phyloP scores from a whole-genome alignment of 2,888 invertebrate species.

The Drosophila nr. fundita region DNA sequence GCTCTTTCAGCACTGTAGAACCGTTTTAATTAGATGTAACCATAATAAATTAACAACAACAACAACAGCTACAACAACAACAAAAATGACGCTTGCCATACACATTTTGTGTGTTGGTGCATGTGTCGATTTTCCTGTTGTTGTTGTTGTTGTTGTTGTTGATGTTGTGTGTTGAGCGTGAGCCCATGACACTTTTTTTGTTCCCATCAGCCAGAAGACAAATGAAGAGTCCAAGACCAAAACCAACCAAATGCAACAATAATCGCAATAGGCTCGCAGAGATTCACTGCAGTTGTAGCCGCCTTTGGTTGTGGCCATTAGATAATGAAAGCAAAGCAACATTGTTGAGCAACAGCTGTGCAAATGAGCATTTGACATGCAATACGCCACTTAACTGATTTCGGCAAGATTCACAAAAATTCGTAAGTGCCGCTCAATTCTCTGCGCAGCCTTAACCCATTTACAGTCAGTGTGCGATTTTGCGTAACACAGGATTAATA shows the following conservation, averaged over 20 bases:
- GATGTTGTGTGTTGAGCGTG: slow-evolving; percentile 43
- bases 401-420: slow-evolving; percentile 16
- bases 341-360: slow-evolving; percentile 36
- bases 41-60: slow-evolving; percentile 73
- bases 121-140: slow-evolving; percentile 14
- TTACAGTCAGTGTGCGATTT: not conserved
- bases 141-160: not conserved
- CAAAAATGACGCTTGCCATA: not conserved
- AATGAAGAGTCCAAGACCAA: slow-evolving; percentile 48
- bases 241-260: slow-evolving; percentile 14
- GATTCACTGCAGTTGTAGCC: slow-evolving; percentile 18
- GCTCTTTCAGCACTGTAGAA: slow-evolving; percentile 64
- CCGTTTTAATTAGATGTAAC: slow-evolving; percentile 79
- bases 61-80: slow-evolving; percentile 15
- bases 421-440: slow-evolving; percentile 15
- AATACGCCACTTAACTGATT: slow-evolving; percentile 51
- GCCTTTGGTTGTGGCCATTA: slow-evolving; percentile 32
- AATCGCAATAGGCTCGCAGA: slow-evolving; percentile 6
- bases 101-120: slow-evolving; percentile 3
- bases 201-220: slow-evolving; percentile 66
- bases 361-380: slow-evolving; percentile 68
- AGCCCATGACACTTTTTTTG: slow-evolving; percentile 62
- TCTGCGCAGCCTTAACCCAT: slow-evolving; percentile 9
- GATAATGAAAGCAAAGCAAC: slow-evolving; percentile 45
- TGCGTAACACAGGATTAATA: not conserved